Conservation (phyloP, 2,888 invertebrate genomes). For the Pimpla rufipes region DNA sequence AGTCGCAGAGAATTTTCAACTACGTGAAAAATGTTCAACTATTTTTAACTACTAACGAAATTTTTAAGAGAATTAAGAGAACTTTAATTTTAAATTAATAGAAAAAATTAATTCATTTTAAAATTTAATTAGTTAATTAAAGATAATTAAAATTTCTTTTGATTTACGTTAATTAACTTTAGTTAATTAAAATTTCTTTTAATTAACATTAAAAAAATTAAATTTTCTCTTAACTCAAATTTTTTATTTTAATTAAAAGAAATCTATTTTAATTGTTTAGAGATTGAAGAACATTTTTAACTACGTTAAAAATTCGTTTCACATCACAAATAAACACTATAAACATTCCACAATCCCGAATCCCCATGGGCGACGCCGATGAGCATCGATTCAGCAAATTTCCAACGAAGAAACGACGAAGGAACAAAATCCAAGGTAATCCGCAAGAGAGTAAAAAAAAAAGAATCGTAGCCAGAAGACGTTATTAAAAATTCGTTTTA, state of each 20-base stretch:
- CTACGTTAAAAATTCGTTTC: slow-evolving; percentile 69
- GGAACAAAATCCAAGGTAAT: not conserved
- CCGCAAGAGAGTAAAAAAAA: not conserved
- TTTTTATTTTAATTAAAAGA: not conserved
- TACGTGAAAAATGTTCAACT: slow-evolving; percentile 52
- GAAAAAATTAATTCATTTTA: too few species aligned
- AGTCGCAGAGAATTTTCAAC: not conserved
- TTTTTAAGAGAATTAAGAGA: too few species aligned
- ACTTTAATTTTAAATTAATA: too few species aligned
- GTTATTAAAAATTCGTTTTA: slow-evolving; percentile 73
- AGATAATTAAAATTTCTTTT: not conserved
- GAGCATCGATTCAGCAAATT: slow-evolving; percentile 29
- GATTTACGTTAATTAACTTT: too few species aligned
- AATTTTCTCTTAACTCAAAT: too few species aligned
- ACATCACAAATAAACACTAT: slow-evolving; percentile 79
- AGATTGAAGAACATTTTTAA: too few species aligned
- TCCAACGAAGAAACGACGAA: not conserved
- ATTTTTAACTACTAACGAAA: too few species aligned
- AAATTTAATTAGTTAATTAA: not conserved
- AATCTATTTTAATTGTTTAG: not conserved
- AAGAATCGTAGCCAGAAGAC: slow-evolving; percentile 27
- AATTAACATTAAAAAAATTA: too few species aligned
- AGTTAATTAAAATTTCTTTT: too few species aligned
- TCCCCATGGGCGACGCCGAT: too few species aligned
- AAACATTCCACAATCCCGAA: slow-evolving; percentile 76